Percentiles rank a stretch among this genome's conserved stretches.
These are phyloP conservation scores for Sebastes melanostomus DNA, from an alignment of 2,797 vertebrate genomes.

Conservation along the genomic window DNA sequence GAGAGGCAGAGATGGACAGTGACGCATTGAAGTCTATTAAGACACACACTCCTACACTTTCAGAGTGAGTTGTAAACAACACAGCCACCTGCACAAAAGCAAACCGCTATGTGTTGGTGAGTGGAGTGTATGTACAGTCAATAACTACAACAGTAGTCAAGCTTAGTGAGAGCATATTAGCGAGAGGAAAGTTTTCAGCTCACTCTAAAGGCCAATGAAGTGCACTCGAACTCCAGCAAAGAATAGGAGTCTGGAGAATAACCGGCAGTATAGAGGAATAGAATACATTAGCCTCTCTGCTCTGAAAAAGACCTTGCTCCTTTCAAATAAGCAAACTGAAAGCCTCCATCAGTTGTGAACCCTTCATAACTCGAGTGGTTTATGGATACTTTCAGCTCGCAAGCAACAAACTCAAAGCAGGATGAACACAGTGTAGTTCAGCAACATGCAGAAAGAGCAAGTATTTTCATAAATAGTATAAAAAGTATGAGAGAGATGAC, in stretches of 20 bases:
- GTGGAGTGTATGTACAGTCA: conserved; percentile 16
- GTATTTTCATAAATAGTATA: not conserved
- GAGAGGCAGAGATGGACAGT: conserved; percentile 20
- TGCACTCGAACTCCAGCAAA: conserved; percentile 32
- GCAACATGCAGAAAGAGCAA: not conserved
- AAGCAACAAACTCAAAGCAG: conserved; percentile 21
- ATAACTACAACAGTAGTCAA: conserved; percentile 2
- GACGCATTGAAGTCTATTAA: conserved; percentile 16
- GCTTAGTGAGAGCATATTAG: conserved; percentile 17
- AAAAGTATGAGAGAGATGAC: not conserved
- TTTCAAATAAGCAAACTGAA: conserved; percentile 38
- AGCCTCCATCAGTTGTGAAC: conserved; percentile 39
- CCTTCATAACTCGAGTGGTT: conserved; percentile 32
- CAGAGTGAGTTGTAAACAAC: not conserved
- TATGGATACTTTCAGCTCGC: conserved; percentile 28
- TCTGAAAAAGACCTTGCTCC: conserved; percentile 32
- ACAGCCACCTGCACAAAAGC: conserved; percentile 29
- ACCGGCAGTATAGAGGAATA: conserved; percentile 21
- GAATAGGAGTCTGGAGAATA: conserved; percentile 39
- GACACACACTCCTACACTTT: not conserved
- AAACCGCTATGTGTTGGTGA: not conserved
- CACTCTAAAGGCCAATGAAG: conserved; percentile 46
- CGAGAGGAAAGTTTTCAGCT: conserved; percentile 43
- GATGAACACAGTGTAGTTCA: not conserved
- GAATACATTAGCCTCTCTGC: conserved; percentile 53